These are phyloP conservation scores for Punctoribates punctum DNA, from an alignment of 2,888 invertebrate species.

Conservation along the genomic window DNA sequence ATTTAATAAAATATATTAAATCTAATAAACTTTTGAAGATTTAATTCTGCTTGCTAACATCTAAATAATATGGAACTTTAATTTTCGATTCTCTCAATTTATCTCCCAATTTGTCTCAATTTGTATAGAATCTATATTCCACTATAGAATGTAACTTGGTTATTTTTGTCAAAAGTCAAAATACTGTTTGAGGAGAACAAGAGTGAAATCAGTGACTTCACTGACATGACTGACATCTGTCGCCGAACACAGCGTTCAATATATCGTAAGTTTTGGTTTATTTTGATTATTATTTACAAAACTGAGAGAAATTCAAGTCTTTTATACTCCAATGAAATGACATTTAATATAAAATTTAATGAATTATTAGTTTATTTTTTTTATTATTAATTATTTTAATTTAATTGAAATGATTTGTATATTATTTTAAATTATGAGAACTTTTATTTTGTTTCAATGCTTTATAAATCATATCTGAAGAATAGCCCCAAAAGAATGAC, in stretches of 20 bases:
- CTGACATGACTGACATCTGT: background rate
- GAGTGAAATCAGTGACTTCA: no score
- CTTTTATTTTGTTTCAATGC: background rate
- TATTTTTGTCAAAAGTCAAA: no score
- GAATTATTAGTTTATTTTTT: background rate
- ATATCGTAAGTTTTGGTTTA: slow-evolving; percentile 8
- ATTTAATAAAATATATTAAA: no score
- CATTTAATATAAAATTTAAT: slow-evolving; percentile 2
- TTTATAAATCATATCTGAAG: background rate
- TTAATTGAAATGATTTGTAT: background rate
- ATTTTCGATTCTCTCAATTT: no score
- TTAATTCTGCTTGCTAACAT: no score
- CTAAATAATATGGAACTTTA: no score
- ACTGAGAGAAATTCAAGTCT: background rate
- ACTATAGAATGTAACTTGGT: no score
- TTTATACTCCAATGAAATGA: slow-evolving; percentile 1
- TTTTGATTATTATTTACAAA: slow-evolving; percentile 25
- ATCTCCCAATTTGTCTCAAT: no score
- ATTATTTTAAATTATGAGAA: slow-evolving; percentile 16
- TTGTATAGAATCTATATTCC: no score
- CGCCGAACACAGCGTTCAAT: background rate
- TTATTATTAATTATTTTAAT: background rate
- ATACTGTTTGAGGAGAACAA: no score
- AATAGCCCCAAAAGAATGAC: background rate
- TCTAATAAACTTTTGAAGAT: no score